Base-by-base conservation (phyloP, 2,888 invertebrate genomes). In the Athalia cordata region DNA sequence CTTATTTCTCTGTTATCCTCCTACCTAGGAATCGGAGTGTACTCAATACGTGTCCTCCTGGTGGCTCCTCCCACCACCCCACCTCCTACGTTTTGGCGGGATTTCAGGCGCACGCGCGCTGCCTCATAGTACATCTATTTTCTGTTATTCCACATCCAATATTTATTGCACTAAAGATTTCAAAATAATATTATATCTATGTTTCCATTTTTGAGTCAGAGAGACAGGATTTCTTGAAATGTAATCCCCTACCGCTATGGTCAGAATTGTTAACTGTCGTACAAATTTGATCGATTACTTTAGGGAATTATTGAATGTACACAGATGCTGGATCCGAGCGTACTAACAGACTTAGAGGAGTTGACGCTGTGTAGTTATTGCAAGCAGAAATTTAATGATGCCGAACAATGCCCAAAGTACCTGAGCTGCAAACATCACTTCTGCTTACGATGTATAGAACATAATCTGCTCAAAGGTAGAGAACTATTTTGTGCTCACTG, bases 371-470 rank as follows among this genome's bases (percentile, higher is more conserved):
- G 96, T 92, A 94, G 94, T 87, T 94, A 93, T 89, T 95, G 95
- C 92, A 94, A 94, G 91, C 93, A 93, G 89, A 93, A 94, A 89
- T 95, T 94, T 92, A 95, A 95, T 90, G 94, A 95, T 85, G 91
- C 92, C 81, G 95, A 95, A 89, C 93, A 94, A 87, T 92, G 93
- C 87, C 95, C 95, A 81, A 95, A 95, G 90, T 91, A 94, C 89
- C 92, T 95, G 84, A 93, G 94, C 83, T 95, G 95, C 92, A 94
- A 95, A 88, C 95, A 95, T 89, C 94, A 94, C 91, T 95, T 95
- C 90, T 95, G 95, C 89, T 92, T 95, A 89, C 93, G 94, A 87
- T 95, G 95, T 91, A 93, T 94, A 89, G 93, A 94, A 86, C 92
- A 93, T 83, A 93, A 93, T 86, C 91, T 95, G 85, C 92, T 93